Evolutionary conservation across 2,888 invertebrate species (phyloP).

Genomic region (Bhutanitis thaidina): DNA sequence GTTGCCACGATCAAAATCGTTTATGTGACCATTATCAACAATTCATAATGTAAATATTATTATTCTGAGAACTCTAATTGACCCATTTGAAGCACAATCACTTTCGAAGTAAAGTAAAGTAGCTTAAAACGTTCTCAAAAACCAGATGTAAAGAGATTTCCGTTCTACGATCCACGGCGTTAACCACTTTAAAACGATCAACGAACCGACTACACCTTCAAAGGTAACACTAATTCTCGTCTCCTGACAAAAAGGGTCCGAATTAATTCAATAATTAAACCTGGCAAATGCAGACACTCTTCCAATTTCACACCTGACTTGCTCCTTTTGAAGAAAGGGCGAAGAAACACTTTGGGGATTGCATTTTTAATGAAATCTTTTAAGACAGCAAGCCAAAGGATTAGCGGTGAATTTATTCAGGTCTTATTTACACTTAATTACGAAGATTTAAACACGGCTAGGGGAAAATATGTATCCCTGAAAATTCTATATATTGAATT

Average conservation of each 20-base stretch:
- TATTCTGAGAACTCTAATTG: too few relatives aligned
- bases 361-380: constrained; percentile 43
- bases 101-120: background rate
- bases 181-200: constrained; percentile 26
- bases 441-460: background rate
- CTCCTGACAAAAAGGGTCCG: constrained; percentile 30
- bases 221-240: constrained; percentile 36
- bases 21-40: too few relatives aligned
- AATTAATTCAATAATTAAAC: constrained; percentile 43
- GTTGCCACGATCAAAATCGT: too few relatives aligned
- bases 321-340: constrained; percentile 36
- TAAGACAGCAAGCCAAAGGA: constrained; percentile 24
- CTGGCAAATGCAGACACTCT: constrained; percentile 43
- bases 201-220: constrained; percentile 37
- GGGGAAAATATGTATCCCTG: background rate
- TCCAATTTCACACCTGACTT: constrained; percentile 47
- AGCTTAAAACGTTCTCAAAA: background rate
- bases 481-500: too few relatives aligned
- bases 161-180: background rate
- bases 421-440: constrained; percentile 19
- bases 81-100: too few relatives aligned
- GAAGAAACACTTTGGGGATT: constrained; percentile 34
- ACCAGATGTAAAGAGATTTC: constrained; percentile 3
- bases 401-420: constrained; percentile 17
- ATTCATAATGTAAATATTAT: too few relatives aligned